phyloP scores from a whole-genome alignment of 2,888 invertebrate genomes.

The Ypsolopha scabrella region DNA sequence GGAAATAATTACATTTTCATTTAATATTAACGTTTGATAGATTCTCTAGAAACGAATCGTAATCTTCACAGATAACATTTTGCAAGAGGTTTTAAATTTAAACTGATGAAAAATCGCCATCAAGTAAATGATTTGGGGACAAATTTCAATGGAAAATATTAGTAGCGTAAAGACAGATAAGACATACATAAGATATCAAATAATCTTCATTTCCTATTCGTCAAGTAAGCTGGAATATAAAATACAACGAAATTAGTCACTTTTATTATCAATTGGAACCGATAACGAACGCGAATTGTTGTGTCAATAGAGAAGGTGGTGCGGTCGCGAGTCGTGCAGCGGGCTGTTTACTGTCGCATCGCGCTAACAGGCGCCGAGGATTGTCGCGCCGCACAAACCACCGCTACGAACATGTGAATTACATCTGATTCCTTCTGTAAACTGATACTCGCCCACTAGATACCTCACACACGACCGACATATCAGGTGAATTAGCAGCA shows the following conservation, averaged over 20 bases:
- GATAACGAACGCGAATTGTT: conserved; percentile 12
- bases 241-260: neutral
- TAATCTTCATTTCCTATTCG: neutral
- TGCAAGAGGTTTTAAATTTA: no score
- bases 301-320: conserved; percentile 15
- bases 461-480: no score
- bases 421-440: conserved; percentile 42
- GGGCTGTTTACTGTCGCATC: conserved; percentile 38
- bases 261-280: conserved; percentile 10
- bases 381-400: conserved; percentile 37
- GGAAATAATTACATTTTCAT: no score
- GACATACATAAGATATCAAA: neutral
- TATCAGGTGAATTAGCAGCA: no score
- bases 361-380: conserved; percentile 25
- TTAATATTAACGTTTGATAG: no score
- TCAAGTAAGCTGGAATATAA: no score
- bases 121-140: neutral
- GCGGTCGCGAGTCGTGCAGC: conserved; percentile 12
- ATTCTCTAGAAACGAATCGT: neutral
- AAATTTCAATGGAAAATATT: neutral
- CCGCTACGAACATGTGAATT: conserved; percentile 42
- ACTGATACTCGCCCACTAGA: conserved; percentile 26
- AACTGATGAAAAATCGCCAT: no score
- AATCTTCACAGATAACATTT: neutral
- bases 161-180: no score